phyloP scores from a whole-genome alignment of 2,113 vertebrate species.

The Brienomyrus brachyistius region DNA sequence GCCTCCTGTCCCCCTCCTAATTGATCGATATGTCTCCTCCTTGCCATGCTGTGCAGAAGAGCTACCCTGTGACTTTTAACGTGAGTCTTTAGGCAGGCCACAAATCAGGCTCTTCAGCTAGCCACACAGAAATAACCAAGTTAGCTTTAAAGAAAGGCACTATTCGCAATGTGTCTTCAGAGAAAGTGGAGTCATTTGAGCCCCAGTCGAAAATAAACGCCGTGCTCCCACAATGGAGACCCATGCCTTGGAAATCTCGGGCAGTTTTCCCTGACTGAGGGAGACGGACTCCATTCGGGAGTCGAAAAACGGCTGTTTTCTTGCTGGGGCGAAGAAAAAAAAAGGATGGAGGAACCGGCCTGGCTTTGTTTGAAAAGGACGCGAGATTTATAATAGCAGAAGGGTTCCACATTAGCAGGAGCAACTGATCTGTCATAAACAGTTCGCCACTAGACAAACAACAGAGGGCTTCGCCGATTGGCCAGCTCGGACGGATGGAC shows the following conservation, averaged over 20 bases:
- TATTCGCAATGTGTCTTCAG: background rate
- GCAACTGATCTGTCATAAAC: conserved; percentile 14
- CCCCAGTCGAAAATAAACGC: background rate
- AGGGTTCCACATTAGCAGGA: background rate
- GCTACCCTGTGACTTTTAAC: background rate
- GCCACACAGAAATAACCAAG: background rate
- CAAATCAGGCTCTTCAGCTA: background rate
- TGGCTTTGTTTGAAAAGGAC: conserved; percentile 14
- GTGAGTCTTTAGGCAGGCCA: background rate
- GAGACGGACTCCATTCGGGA: background rate
- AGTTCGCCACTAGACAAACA: conserved; percentile 11
- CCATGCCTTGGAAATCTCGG: background rate
- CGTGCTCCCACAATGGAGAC: background rate
- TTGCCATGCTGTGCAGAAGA: background rate
- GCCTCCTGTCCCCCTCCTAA: background rate
- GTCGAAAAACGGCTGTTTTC: background rate
- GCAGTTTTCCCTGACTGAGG: background rate
- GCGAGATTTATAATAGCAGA: conserved; percentile 5
- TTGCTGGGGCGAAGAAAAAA: background rate
- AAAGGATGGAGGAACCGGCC: background rate
- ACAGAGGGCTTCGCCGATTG: background rate
- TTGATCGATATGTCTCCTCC: background rate
- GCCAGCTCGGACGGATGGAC: background rate
- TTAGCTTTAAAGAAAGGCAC: background rate
- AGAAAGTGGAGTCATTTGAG: background rate